These are phyloP conservation scores for Campopleginae sp. DNA, from an alignment of 2,888 invertebrate species.

Conservation along the genomic window DNA sequence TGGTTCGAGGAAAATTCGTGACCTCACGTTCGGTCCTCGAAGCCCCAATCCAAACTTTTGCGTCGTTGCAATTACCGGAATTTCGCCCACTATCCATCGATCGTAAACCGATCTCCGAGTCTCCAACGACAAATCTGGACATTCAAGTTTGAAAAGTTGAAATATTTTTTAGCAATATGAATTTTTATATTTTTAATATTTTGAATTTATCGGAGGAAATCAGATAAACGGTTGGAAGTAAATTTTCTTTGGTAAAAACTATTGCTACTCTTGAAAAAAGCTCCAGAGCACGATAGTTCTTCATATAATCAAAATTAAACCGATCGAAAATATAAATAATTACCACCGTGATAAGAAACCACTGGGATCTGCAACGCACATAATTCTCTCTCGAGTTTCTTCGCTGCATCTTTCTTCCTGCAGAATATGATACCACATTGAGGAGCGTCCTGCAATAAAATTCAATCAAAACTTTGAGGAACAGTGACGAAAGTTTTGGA, in stretches of 20 bases:
- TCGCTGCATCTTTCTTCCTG: conserved; percentile 35
- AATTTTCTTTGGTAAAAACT: neutral
- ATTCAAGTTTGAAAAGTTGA: neutral
- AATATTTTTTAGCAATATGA: too few relatives aligned
- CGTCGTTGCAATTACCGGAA: conserved; percentile 37
- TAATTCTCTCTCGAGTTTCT: conserved; percentile 20
- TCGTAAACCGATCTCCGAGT: conserved; percentile 14
- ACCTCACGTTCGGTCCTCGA: conserved; percentile 49
- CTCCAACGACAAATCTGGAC: conserved; percentile 24
- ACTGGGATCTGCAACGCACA: neutral
- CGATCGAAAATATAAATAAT: neutral
- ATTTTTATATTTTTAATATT: too few relatives aligned
- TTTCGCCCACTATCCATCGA: conserved; percentile 38
- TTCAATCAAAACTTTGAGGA: neutral
- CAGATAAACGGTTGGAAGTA: too few relatives aligned
- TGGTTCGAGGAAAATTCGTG: neutral
- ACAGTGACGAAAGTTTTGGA: neutral
- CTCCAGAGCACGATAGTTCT: neutral
- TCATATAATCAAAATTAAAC: neutral
- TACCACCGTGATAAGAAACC: conserved; percentile 50
- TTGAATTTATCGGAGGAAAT: neutral
- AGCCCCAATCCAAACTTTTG: conserved; percentile 29
- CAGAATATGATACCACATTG: conserved; percentile 58
- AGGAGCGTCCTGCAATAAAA: conserved; percentile 12
- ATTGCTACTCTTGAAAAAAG: too few relatives aligned